Evolutionary conservation across 2,797 vertebrate genomes (phyloP).

Genomic region (Oreochromis mossambicus): DNA sequence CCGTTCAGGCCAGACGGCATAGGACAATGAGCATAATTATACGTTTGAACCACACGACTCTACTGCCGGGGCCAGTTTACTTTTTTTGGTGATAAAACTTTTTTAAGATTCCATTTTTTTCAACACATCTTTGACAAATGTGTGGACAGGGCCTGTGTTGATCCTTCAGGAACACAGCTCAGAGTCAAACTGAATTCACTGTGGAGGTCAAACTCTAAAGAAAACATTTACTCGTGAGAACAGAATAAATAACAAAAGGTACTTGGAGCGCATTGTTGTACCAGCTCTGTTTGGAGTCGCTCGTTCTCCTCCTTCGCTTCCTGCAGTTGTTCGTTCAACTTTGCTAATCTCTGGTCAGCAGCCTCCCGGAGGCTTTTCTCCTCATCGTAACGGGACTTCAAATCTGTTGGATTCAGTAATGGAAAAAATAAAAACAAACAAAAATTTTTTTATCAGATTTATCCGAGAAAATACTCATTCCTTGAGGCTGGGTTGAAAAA

Average conservation of each 20-base stretch:
- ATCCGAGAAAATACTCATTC: accelerated
- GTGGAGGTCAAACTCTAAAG: background rate
- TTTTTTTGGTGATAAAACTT: accelerated
- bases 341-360: conserved; percentile 81
- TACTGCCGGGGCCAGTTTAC: background rate
- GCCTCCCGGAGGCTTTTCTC: conserved; percentile 87
- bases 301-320: conserved; percentile 81
- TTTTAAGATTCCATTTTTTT: background rate
- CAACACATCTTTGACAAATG: background rate
- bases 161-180: background rate
- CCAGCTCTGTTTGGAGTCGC: conserved; percentile 90
- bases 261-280: conserved; percentile 49
- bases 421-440: background rate
- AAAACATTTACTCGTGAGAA: background rate
- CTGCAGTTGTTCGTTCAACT: conserved; percentile 83
- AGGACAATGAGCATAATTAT: background rate
- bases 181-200: background rate
- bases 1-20: accelerated
- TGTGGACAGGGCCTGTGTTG: background rate
- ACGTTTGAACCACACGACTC: background rate
- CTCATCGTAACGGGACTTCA: conserved; percentile 95
- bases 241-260: background rate
- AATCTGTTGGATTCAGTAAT: conserved; percentile 70
- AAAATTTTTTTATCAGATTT: background rate
- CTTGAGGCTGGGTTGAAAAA: background rate